Evolutionary conservation across 2,888 invertebrate genomes (phyloP).

Genomic region (Meliscaeva auricollis): DNA sequence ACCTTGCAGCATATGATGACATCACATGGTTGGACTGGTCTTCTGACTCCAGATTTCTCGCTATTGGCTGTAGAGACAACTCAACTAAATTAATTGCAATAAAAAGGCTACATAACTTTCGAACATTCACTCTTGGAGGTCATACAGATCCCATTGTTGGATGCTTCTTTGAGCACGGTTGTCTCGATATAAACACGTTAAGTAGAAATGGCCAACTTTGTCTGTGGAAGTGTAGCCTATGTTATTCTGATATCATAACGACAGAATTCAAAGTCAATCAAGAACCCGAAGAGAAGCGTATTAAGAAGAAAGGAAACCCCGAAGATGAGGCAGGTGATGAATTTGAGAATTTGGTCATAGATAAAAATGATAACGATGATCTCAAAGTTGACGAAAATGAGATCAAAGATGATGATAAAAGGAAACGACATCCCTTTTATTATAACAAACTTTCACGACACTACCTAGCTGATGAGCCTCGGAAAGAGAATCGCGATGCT

Average conservation of each 20-base stretch:
- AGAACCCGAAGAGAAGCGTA: conserved; percentile 40
- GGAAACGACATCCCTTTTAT: conserved; percentile 84
- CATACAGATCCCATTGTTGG: conserved; percentile 94
- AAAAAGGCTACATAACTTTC: conserved; percentile 90
- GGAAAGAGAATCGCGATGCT: conserved; percentile 87
- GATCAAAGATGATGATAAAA: conserved; percentile 81
- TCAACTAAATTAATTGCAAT: conserved; percentile 93
- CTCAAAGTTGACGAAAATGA: conserved; percentile 83
- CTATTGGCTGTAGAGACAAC: conserved; percentile 96
- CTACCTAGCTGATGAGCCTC: conserved; percentile 89
- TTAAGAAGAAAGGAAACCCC: conserved; percentile 58
- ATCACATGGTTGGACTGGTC: conserved; percentile 97
- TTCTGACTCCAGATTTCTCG: conserved; percentile 93
- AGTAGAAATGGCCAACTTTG: conserved; percentile 91
- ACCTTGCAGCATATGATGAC: conserved; percentile 92
- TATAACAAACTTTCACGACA: conserved; percentile 90
- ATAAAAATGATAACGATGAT: conserved; percentile 46
- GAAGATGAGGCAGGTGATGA: conserved; percentile 88
- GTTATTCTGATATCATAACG: conserved; percentile 87
- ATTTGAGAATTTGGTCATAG: conserved; percentile 83
- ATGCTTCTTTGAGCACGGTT: conserved; percentile 94
- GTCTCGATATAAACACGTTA: conserved; percentile 93
- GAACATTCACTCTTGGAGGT: conserved; percentile 90
- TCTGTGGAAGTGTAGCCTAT: conserved; percentile 93
- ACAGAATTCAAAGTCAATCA: conserved; percentile 7